A percentile compares a stretch with the other conserved stretches of the same genome.
These are phyloP conservation scores for Mechanitis messenoides DNA, from an alignment of 2,888 invertebrate genomes.

Conservation along the genomic window DNA sequence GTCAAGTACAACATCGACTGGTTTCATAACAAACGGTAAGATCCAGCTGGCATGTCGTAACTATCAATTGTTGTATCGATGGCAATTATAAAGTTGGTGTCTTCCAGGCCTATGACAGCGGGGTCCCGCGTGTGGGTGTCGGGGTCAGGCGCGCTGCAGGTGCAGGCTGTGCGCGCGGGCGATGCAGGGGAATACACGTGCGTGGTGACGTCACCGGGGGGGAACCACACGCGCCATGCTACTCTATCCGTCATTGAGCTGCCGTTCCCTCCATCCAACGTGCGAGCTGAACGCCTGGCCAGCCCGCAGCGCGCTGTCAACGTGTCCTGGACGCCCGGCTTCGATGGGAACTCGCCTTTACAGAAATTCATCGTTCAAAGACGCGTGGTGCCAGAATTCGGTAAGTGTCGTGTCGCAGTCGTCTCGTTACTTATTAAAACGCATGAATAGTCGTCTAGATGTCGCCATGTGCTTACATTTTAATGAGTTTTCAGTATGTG, in stretches of 20 bases:
- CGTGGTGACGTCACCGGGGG: conserved; percentile 91
- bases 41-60: conserved; percentile 32
- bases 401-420: conserved; percentile 66
- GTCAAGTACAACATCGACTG: conserved; percentile 91
- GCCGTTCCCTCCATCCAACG: conserved; percentile 94
- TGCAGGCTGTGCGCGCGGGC: conserved; percentile 90
- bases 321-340: conserved; percentile 96
- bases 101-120: conserved; percentile 63
- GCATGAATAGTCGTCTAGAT: background rate
- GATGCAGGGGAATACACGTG: conserved; percentile 97
- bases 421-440: background rate
- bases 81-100: background rate
- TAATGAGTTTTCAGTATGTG: too few relatives aligned
- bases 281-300: conserved; percentile 82
- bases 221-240: conserved; percentile 93
- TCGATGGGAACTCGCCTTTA: conserved; percentile 97
- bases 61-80: too few relatives aligned
- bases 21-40: conserved; percentile 91
- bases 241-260: conserved; percentile 90
- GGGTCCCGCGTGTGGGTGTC: conserved; percentile 85
- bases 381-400: conserved; percentile 90
- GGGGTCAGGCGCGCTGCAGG: conserved; percentile 90
- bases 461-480: too few relatives aligned
- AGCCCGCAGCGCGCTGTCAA: conserved; percentile 87
- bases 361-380: conserved; percentile 94